These are phyloP conservation scores for Drosophila anomelani DNA, from an alignment of 2,888 invertebrate genomes.

Conservation along the genomic window DNA sequence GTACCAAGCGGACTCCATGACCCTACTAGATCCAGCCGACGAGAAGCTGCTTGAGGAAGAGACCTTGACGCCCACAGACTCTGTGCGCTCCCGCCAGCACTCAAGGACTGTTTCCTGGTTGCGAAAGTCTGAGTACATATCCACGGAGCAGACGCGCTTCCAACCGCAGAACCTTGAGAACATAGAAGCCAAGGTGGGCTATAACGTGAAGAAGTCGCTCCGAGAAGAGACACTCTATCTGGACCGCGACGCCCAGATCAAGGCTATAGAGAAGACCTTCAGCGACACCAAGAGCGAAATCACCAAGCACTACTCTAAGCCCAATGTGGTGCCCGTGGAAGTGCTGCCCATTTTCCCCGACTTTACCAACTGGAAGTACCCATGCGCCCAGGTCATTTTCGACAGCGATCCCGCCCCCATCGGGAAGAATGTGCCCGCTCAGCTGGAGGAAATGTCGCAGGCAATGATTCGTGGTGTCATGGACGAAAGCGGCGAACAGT, in stretches of 20 bases:
- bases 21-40: slow-evolving; percentile 94
- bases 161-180: slow-evolving; percentile 98
- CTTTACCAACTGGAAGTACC: slow-evolving; percentile 98
- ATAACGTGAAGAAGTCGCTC: slow-evolving; percentile 97
- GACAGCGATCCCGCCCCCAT: slow-evolving; percentile 98
- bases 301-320: slow-evolving; percentile 97
- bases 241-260: slow-evolving; percentile 98
- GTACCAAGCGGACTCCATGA: slow-evolving; percentile 92
- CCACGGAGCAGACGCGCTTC: slow-evolving; percentile 98
- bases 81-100: slow-evolving; percentile 96
- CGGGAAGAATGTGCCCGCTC: slow-evolving; percentile 93
- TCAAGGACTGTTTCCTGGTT: slow-evolving; percentile 99
- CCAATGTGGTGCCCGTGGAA: slow-evolving; percentile 96
- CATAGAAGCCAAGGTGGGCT: slow-evolving; percentile 99
- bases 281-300: slow-evolving; percentile 94
- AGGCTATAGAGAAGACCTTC: slow-evolving; percentile 98
- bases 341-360: slow-evolving; percentile 96
- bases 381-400: slow-evolving; percentile 99
- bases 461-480: slow-evolving; percentile 99
- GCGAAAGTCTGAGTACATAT: slow-evolving; percentile 99
- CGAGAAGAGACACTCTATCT: slow-evolving; percentile 97
- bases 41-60: slow-evolving; percentile 98
- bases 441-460: slow-evolving; percentile 99
- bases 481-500: slow-evolving; percentile 99
- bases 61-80: slow-evolving; percentile 93